These are phyloP conservation scores for Hylaeus anthracinus DNA, from an alignment of 1,140 invertebrate species.

Conservation along the genomic window DNA sequence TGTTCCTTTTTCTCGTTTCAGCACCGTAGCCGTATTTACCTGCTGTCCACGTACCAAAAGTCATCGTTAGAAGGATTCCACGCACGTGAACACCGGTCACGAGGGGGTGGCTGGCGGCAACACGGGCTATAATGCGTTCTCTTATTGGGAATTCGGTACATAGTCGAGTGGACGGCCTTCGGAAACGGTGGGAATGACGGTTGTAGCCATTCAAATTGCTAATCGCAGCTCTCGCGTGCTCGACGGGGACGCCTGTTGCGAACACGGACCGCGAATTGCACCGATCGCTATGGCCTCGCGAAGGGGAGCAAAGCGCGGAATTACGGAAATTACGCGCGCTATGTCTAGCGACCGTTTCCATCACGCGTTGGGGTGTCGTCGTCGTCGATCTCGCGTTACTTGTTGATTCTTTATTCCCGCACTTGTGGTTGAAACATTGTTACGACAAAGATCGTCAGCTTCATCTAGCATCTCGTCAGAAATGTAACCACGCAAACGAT, in stretches of 20 bases:
- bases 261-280: no score
- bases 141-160: slow-evolving; percentile 21
- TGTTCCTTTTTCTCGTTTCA: slow-evolving; percentile 18
- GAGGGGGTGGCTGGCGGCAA: not conserved
- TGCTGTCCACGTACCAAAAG: slow-evolving; percentile 51
- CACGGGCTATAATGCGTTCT: not conserved
- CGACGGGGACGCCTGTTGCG: not conserved
- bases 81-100: no score
- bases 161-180: slow-evolving; percentile 18
- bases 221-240: slow-evolving; percentile 57
- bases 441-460: no score
- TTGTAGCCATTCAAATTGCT: slow-evolving; percentile 42
- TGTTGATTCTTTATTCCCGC: slow-evolving; percentile 1
- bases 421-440: not conserved
- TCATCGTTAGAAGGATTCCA: slow-evolving; percentile 52
- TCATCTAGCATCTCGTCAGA: no score
- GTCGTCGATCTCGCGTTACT: slow-evolving; percentile 2
- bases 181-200: slow-evolving; percentile 57
- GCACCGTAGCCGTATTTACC: slow-evolving; percentile 38
- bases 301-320: no score
- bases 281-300: no score
- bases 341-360: no score
- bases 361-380: no score
- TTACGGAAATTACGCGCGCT: no score
- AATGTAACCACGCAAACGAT: no score